A percentile compares a stretch with the other conserved stretches of the same genome.
phyloP scores from a whole-genome alignment of 1,140 invertebrate species.

The Macrostomum lignano region DNA sequence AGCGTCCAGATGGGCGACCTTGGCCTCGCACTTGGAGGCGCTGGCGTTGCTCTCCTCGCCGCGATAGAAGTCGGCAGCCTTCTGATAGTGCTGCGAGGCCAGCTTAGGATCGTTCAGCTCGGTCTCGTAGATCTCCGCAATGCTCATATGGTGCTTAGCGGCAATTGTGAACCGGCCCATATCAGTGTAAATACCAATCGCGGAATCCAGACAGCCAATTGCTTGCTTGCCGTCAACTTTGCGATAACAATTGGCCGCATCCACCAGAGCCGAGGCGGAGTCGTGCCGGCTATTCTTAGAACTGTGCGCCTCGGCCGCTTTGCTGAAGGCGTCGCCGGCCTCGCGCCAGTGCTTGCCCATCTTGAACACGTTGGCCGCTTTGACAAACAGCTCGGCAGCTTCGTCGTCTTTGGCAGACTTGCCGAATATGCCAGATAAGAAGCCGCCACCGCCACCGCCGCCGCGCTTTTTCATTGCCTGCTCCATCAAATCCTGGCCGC shows the following conservation, averaged over 20 bases:
- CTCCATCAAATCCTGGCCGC: no score
- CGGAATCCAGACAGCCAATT: conserved; percentile 59
- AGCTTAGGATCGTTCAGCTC: conserved; percentile 43
- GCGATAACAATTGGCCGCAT: conserved; percentile 86
- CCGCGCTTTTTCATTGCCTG: no score
- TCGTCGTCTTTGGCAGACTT: no score
- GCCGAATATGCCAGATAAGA: no score
- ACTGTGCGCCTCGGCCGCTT: conserved; percentile 52
- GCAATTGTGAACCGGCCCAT: conserved; percentile 94
- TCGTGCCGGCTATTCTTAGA: conserved; percentile 66
- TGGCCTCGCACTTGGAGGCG: conserved; percentile 1
- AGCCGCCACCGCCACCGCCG: no score
- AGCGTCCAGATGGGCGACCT: no score
- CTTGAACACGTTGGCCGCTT: conserved; percentile 85
- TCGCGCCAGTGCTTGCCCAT: conserved; percentile 85
- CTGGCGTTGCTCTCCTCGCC: conserved; percentile 34
- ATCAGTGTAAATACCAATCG: conserved; percentile 89
- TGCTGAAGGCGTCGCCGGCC: conserved; percentile 73
- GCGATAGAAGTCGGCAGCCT: conserved; percentile 67
- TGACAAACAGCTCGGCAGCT: conserved; percentile 70
- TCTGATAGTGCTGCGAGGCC: conserved; percentile 71
- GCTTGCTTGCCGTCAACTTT: conserved; percentile 77
- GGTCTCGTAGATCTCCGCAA: conserved; percentile 84
- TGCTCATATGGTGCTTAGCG: conserved; percentile 82
- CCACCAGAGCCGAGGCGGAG: conserved; percentile 66